Percentiles rank a stretch among this genome's conserved stretches.
These are phyloP conservation scores for Elaeidobius kamerunicus DNA, from an alignment of 2,888 invertebrate species.

Conservation along the genomic window DNA sequence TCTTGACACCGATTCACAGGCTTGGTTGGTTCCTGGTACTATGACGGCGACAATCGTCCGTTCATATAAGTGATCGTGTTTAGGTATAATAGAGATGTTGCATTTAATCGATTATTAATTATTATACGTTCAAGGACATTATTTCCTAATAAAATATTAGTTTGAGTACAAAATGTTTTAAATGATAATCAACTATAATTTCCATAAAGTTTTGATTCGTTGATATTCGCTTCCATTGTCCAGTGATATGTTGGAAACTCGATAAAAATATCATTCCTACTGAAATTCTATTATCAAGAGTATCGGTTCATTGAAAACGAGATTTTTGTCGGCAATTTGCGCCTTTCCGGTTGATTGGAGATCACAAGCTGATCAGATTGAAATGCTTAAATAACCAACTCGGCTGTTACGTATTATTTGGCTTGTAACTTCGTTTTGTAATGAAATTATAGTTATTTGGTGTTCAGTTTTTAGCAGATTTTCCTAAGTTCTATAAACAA, in stretches of 20 bases:
- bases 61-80: neutral
- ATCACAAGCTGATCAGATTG: slow-evolving; percentile 3
- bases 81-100: neutral
- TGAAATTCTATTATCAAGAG: neutral
- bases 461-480: neutral
- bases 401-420: slow-evolving; percentile 10
- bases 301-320: slow-evolving; percentile 15
- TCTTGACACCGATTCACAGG: slow-evolving; percentile 30
- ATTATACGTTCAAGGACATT: too few species aligned
- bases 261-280: neutral
- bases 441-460: neutral
- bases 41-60: slow-evolving; percentile 12
- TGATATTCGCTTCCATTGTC: too few species aligned
- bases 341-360: slow-evolving; percentile 18
- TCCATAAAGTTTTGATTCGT: too few species aligned
- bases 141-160: too few species aligned
- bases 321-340: slow-evolving; percentile 15
- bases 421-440: slow-evolving; percentile 1
- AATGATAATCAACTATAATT: too few species aligned
- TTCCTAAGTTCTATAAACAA: too few species aligned
- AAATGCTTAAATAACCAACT: slow-evolving; percentile 14
- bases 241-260: neutral
- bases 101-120: too few species aligned
- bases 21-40: slow-evolving; percentile 29
- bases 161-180: too few species aligned